Percentiles rank a stretch among this genome's conserved stretches.
Conservation (phyloP, 2,797 vertebrate genomes). For the Coregonus suidteri region DNA sequence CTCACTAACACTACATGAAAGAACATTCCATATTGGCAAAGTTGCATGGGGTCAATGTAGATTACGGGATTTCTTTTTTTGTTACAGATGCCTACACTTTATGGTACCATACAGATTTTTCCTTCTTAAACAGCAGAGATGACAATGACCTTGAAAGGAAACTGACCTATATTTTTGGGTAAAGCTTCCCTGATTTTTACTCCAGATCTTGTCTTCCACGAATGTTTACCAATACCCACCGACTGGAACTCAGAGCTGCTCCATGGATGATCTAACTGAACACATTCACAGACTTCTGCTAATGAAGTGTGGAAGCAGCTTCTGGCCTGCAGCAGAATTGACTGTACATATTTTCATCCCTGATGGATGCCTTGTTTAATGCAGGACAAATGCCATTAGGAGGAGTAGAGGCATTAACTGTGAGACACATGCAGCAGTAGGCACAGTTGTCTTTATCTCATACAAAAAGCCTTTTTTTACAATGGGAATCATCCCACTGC, state of each 20-base stretch:
- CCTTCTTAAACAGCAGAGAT: too few relatives aligned
- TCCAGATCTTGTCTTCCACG: not conserved
- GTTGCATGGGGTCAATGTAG: not conserved
- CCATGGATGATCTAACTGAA: not conserved
- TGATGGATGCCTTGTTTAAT: not conserved
- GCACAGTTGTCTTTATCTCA: not conserved
- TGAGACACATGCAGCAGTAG: not conserved
- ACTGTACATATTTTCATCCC: not conserved
- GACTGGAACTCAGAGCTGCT: not conserved
- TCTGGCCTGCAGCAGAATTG: not conserved
- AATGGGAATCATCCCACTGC: not conserved
- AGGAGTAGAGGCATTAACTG: not conserved
- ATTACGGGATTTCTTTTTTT: not conserved
- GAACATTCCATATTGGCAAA: not conserved
- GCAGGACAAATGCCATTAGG: not conserved
- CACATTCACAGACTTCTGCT: not conserved
- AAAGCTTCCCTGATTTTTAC: not conserved
- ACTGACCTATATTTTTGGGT: not conserved
- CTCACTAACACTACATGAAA: not conserved
- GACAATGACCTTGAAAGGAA: conserved; percentile 1
- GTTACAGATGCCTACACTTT: not conserved
- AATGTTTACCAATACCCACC: not conserved
- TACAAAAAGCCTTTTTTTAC: not conserved
- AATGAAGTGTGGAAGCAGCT: not conserved
- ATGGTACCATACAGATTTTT: too few relatives aligned